A percentile compares a stretch with the other conserved stretches of the same genome.
These are phyloP conservation scores for Orientallactaga bullata DNA, from an alignment of 2,113 vertebrate genomes.

Conservation along the genomic window DNA sequence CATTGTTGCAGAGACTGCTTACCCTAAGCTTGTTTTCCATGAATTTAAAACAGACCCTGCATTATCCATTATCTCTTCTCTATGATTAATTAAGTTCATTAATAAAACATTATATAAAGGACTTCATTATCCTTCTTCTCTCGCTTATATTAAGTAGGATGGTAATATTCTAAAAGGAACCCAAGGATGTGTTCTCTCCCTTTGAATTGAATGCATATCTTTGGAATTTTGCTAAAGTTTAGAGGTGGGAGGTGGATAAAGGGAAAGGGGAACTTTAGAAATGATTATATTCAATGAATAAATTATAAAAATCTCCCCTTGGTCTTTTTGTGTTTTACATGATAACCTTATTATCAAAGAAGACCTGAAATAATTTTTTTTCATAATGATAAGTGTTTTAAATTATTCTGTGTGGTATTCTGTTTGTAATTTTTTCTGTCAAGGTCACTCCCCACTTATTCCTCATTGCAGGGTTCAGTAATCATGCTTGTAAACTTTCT, in stretches of 20 bases:
- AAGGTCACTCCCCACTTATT: background rate
- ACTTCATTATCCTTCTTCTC: conserved; percentile 54
- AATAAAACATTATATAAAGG: conserved; percentile 66
- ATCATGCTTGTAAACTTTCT: background rate
- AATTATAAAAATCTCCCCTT: background rate
- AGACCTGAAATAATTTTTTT: background rate
- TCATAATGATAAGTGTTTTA: background rate
- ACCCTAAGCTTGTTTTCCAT: conserved; percentile 53
- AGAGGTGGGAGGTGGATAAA: background rate
- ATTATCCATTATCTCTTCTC: conserved; percentile 63
- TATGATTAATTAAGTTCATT: conserved; percentile 74
- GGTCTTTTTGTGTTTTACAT: background rate
- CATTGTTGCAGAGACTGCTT: conserved; percentile 62
- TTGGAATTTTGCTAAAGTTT: conserved; percentile 53
- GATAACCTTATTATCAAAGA: background rate
- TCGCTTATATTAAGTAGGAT: conserved; percentile 52
- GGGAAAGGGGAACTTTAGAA: background rate
- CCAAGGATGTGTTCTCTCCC: background rate
- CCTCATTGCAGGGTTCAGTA: background rate
- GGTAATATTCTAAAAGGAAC: conserved; percentile 40
- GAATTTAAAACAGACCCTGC: conserved; percentile 62
- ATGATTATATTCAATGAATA: background rate
- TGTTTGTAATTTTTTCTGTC: background rate
- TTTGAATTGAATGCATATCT: conserved; percentile 35
- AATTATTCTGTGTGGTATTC: background rate